Conservation (phyloP, 2,113 vertebrate species). For the Rhinolophus ferrumequinum region DNA sequence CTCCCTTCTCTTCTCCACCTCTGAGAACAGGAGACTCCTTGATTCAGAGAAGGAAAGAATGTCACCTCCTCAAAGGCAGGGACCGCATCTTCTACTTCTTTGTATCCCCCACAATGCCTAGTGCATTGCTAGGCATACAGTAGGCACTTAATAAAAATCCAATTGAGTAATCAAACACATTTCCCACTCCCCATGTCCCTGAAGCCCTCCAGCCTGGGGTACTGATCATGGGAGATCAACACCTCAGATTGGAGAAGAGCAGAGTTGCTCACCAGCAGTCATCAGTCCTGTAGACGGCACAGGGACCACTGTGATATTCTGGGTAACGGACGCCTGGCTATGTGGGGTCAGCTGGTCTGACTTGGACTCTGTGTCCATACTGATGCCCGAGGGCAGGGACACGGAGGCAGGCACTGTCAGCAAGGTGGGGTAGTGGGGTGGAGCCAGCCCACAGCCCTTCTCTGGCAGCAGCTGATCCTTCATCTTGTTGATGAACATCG, state of each 20-base stretch:
- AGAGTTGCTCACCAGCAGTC: slow-evolving; percentile 91
- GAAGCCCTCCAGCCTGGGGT: slow-evolving; percentile 76
- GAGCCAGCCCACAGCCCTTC: slow-evolving; percentile 91
- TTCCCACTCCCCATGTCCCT: slow-evolving; percentile 74
- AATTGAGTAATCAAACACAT: slow-evolving; percentile 74
- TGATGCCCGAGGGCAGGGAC: slow-evolving; percentile 89
- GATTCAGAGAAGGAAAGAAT: slow-evolving; percentile 84
- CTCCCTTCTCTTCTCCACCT: slow-evolving; percentile 83
- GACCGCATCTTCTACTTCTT: slow-evolving; percentile 83
- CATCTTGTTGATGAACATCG: slow-evolving; percentile 98
- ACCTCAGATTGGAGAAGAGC: slow-evolving; percentile 72
- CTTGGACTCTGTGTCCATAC: slow-evolving; percentile 88
- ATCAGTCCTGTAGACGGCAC: slow-evolving; percentile 97
- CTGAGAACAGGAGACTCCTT: slow-evolving; percentile 82
- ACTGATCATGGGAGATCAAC: slow-evolving; percentile 74
- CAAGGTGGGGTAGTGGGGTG: slow-evolving; percentile 95
- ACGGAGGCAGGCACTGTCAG: slow-evolving; percentile 95
- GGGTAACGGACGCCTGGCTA: slow-evolving; percentile 93
- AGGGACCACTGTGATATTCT: slow-evolving; percentile 97
- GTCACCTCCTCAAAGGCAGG: slow-evolving; percentile 82
- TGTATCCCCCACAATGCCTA: slow-evolving; percentile 81
- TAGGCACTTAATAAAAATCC: slow-evolving; percentile 76
- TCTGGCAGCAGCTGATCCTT: slow-evolving; percentile 97
- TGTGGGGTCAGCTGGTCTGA: slow-evolving; percentile 90
- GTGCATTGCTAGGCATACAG: slow-evolving; percentile 77